phyloP scores from a whole-genome alignment of 1,140 invertebrate genomes.

The Alviniconcha marisindica region DNA sequence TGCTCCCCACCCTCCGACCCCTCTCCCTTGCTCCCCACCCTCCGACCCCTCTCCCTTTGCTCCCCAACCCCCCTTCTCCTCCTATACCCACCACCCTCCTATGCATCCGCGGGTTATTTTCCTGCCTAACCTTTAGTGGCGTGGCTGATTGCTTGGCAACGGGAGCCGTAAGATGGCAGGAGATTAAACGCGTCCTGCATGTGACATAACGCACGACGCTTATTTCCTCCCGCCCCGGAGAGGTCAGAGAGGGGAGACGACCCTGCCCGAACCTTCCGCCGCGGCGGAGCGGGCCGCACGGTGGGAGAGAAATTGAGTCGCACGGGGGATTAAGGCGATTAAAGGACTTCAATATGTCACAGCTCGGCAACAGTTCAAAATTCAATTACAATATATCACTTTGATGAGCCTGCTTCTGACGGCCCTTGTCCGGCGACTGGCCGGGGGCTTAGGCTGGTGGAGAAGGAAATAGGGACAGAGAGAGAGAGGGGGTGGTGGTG shows the following conservation, averaged over 20 bases:
- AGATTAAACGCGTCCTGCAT: constrained; percentile 51
- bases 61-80: neutral
- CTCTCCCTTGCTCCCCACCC: neutral
- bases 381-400: constrained; percentile 53
- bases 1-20: neutral
- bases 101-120: constrained; percentile 26
- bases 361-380: constrained; percentile 52
- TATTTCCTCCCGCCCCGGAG: constrained; percentile 37
- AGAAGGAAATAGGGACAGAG: neutral
- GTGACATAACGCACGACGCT: constrained; percentile 48
- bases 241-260: constrained; percentile 39
- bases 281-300: constrained; percentile 14
- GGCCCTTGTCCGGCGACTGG: constrained; percentile 28
- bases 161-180: constrained; percentile 37
- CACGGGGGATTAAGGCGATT: constrained; percentile 44
- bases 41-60: neutral
- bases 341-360: constrained; percentile 50
- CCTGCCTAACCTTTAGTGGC: constrained; percentile 46
- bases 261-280: constrained; percentile 33
- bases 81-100: neutral
- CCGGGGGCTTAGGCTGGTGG: constrained; percentile 15
- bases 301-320: constrained; percentile 38
- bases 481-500: neutral
- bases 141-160: constrained; percentile 35
- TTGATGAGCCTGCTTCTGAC: constrained; percentile 48